These are phyloP conservation scores for Dasyornis broadbenti DNA, from an alignment of 2,113 vertebrate genomes.

Conservation along the genomic window DNA sequence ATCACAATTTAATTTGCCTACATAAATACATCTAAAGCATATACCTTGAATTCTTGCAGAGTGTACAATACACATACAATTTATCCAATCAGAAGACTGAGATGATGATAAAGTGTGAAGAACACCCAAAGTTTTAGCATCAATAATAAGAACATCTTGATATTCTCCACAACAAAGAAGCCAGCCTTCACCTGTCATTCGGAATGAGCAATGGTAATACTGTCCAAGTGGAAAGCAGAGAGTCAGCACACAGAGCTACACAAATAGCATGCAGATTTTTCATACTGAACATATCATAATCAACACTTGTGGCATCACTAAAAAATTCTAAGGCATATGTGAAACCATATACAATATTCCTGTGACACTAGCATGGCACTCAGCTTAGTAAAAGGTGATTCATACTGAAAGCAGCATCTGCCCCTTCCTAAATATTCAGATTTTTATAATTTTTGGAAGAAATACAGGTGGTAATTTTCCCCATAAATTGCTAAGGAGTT, in stretches of 20 bases:
- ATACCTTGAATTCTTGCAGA: slow-evolving; percentile 79
- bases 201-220: slow-evolving; percentile 80
- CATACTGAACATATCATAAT: background rate
- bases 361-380: background rate
- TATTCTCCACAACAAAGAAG: slow-evolving; percentile 82
- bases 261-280: background rate
- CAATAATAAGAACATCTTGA: slow-evolving; percentile 74
- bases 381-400: background rate
- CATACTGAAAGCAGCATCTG: background rate
- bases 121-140: slow-evolving; percentile 70
- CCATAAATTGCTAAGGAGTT: background rate
- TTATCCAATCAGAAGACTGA: slow-evolving; percentile 75
- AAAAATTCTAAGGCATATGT: background rate
- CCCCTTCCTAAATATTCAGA: background rate
- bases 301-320: background rate
- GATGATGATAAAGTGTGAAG: slow-evolving; percentile 69
- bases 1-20: background rate
- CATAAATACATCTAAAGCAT: background rate
- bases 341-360: background rate
- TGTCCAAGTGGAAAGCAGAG: slow-evolving; percentile 15
- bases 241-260: background rate
- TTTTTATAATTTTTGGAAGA: background rate
- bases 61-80: slow-evolving; percentile 75
- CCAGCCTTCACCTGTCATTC: slow-evolving; percentile 81
- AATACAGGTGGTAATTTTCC: background rate